These are phyloP conservation scores for Nothobranchius furzeri DNA, from an alignment of 2,113 vertebrate species.

Conservation along the genomic window DNA sequence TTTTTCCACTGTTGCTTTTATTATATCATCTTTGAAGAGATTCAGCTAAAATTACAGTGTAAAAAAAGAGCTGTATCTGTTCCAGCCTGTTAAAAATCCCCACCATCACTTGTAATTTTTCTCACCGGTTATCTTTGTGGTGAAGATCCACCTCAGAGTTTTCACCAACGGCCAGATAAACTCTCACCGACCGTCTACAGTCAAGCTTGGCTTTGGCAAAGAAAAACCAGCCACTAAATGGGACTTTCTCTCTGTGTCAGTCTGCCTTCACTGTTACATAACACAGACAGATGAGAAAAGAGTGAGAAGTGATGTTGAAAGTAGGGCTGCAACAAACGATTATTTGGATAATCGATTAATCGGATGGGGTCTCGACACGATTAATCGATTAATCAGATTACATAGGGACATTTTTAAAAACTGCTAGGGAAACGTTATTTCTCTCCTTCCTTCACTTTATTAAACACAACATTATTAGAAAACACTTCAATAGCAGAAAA, in stretches of 20 bases:
- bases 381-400: too few species aligned
- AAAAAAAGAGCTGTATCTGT: conserved; percentile 6
- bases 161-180: conserved; percentile 39
- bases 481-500: too few species aligned
- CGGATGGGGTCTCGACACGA: too few species aligned
- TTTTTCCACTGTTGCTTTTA: conserved; percentile 48
- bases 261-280: conserved; percentile 44
- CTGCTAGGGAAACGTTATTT: too few species aligned
- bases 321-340: too few species aligned
- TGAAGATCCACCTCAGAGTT: conserved; percentile 31
- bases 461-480: too few species aligned
- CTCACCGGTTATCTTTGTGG: conserved; percentile 18
- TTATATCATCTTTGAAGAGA: conserved; percentile 36
- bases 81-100: conserved; percentile 16
- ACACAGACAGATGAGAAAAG: conserved; percentile 51
- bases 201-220: conserved; percentile 29
- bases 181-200: conserved; percentile 15
- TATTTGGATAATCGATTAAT: too few species aligned
- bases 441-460: too few species aligned
- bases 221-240: conserved; percentile 20
- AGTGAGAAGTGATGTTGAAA: conserved; percentile 42
- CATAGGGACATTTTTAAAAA: too few species aligned
- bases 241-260: conserved; percentile 37
- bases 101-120: conserved; percentile 21
- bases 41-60: conserved; percentile 11